A percentile compares a stretch with the other conserved stretches of the same genome.
Evolutionary conservation across 2,797 vertebrate species (phyloP).

Genomic region (Brachymystax lenok): DNA sequence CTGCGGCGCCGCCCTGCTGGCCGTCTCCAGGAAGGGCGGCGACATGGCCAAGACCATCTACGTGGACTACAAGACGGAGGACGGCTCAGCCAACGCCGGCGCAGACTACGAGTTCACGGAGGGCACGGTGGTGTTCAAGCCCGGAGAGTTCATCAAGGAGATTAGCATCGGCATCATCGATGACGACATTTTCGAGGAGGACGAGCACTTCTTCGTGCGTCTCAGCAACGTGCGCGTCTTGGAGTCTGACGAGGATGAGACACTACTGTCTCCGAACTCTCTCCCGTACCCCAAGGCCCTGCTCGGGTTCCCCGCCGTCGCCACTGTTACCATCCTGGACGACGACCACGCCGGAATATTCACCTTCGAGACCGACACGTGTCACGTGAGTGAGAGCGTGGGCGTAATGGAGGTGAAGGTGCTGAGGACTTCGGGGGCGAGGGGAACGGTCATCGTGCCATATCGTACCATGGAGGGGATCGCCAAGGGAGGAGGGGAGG

Average conservation of each 20-base stretch:
- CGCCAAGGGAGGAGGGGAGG: conserved; percentile 96
- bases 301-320: conserved; percentile 87
- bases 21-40: conserved; percentile 88
- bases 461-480: conserved; percentile 95
- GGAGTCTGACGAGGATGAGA: conserved; percentile 85
- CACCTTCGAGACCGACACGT: conserved; percentile 90
- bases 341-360: conserved; percentile 99
- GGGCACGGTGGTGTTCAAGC: conserved; percentile 91
- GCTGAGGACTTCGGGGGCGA: conserved; percentile 94
- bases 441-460: conserved; percentile 95
- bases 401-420: conserved; percentile 97
- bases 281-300: conserved; percentile 87
- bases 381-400: conserved; percentile 92
- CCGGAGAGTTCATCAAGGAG: conserved; percentile 93
- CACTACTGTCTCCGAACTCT: conserved; percentile 82
- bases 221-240: conserved; percentile 87
- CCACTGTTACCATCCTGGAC: conserved; percentile 95
- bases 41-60: conserved; percentile 89
- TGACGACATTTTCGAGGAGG: conserved; percentile 98
- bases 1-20: conserved; percentile 91
- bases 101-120: conserved; percentile 98
- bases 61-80: conserved; percentile 98
- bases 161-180: conserved; percentile 96
- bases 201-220: conserved; percentile 97
- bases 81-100: conserved; percentile 96